phyloP scores from a whole-genome alignment of 2,113 vertebrate species.

The Spermophilus dauricus region DNA sequence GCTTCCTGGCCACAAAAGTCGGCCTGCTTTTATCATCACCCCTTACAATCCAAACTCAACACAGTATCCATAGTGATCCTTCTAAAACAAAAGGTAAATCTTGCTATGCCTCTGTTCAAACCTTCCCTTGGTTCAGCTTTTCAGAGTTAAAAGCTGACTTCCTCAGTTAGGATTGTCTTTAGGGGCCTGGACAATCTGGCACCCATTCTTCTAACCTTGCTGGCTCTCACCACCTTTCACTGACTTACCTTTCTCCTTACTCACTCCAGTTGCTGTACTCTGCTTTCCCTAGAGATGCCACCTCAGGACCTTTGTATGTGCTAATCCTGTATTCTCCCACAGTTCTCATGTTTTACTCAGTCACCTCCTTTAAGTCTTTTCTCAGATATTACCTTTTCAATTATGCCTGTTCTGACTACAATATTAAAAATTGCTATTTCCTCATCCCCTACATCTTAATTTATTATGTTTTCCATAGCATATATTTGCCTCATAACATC shows the following conservation, averaged over 20 bases:
- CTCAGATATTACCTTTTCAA: neutral
- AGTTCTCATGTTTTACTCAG: neutral
- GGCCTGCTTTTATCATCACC: neutral
- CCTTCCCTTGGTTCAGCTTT: neutral
- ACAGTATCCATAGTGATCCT: neutral
- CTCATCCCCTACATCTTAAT: neutral
- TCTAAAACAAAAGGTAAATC: neutral
- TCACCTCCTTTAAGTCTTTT: neutral
- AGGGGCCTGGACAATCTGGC: neutral
- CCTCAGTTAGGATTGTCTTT: neutral
- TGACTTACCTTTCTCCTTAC: neutral
- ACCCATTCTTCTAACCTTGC: neutral
- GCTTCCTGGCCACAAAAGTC: neutral
- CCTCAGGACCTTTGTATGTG: neutral
- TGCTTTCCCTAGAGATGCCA: neutral
- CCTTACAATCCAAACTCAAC: neutral
- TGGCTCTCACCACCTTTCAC: neutral
- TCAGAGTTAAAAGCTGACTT: neutral
- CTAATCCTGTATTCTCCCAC: neutral
- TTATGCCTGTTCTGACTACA: neutral
- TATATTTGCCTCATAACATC: neutral
- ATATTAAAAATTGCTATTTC: neutral
- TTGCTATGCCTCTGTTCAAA: neutral
- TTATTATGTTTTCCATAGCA: conserved; percentile 16
- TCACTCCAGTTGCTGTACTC: neutral